phyloP scores from a whole-genome alignment of 2,113 vertebrate species.

The Dasyornis broadbenti region DNA sequence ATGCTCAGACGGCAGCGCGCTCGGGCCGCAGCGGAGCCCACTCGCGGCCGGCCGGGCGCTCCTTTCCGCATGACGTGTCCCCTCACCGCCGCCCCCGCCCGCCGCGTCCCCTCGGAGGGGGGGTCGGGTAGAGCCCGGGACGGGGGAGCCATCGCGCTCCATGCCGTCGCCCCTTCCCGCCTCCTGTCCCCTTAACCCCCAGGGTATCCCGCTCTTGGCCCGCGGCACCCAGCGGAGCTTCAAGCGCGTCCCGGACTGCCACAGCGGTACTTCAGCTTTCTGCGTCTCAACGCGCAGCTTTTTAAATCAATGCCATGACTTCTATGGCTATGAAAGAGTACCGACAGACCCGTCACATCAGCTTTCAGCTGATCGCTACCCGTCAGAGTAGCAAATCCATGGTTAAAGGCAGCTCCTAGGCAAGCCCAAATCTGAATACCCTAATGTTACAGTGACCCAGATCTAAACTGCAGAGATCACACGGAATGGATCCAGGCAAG shows the following conservation, averaged over 20 bases:
- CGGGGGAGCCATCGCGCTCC: neutral
- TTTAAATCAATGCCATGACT: neutral
- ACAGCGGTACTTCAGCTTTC: neutral
- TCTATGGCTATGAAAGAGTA: neutral
- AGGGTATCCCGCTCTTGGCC: neutral
- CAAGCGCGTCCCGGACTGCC: too few species aligned
- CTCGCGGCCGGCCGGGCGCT: constrained; percentile 7
- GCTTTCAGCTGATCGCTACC: neutral
- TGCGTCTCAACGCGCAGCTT: neutral
- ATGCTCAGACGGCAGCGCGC: constrained; percentile 64
- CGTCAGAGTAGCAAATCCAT: fast-evolving
- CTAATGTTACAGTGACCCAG: neutral
- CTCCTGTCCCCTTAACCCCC: neutral
- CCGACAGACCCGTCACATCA: neutral
- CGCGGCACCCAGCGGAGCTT: neutral
- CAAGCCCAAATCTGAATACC: neutral
- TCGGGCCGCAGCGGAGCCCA: neutral
- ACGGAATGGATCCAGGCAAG: fast-evolving
- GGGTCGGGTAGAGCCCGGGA: neutral
- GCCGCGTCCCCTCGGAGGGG: neutral
- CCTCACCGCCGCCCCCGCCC: neutral
- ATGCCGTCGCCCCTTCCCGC: too few species aligned
- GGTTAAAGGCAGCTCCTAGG: neutral
- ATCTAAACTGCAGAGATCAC: neutral
- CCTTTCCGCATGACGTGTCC: constrained; percentile 61